Evolutionary conservation across 2,888 invertebrate genomes (phyloP).

Genomic region (Scaptodrosophila latifasciaeformis): DNA sequence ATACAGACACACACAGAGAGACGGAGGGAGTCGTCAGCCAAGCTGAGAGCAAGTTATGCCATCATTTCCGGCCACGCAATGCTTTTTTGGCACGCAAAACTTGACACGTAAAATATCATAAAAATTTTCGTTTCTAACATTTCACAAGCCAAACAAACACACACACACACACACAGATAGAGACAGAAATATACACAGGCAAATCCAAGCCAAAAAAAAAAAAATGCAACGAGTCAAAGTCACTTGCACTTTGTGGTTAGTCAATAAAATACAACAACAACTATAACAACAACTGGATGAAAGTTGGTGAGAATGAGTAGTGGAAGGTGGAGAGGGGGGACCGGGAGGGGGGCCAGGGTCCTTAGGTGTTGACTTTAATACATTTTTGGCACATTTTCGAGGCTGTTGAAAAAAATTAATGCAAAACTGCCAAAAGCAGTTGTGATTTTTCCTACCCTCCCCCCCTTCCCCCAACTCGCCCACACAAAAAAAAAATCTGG

Average conservation of each 20-base stretch:
- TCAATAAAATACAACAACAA: too few relatives aligned
- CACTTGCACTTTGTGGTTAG: background rate
- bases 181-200: background rate
- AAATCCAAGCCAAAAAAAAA: background rate
- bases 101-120: conserved; percentile 62
- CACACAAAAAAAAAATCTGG: background rate
- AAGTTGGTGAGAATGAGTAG: background rate
- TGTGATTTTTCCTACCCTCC: background rate
- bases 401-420: conserved; percentile 6
- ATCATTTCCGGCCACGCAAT: conserved; percentile 5
- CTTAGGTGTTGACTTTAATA: too few relatives aligned
- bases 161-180: conserved; percentile 8
- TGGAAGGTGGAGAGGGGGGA: too few relatives aligned
- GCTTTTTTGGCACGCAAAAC: conserved; percentile 52
- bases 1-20: conserved; percentile 1
- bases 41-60: background rate
- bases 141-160: conserved; percentile 24
- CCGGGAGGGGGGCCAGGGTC: too few relatives aligned
- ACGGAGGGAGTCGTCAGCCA: background rate
- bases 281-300: too few relatives aligned
- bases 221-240: background rate
- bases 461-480: background rate
- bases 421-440: background rate
- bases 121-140: conserved; percentile 29
- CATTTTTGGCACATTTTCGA: conserved; percentile 10